phyloP scores from a whole-genome alignment of 2,113 vertebrate species.

The Corvus cornix region DNA sequence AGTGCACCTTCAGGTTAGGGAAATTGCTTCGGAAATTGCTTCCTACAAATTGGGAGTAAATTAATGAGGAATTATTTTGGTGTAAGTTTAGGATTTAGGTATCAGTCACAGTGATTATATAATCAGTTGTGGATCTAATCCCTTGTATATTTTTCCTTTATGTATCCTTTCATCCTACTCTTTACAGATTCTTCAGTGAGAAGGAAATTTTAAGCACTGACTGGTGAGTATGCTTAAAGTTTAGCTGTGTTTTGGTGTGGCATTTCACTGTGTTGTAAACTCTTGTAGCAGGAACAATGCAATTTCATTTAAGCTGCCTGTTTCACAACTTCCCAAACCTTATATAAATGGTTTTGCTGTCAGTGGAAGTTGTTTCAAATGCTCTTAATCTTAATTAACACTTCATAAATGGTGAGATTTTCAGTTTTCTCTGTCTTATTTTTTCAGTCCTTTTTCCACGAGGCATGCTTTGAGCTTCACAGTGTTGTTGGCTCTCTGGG shows the following conservation, averaged over 20 bases:
- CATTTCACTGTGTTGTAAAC: neutral
- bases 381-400: neutral
- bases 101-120: fast-evolving
- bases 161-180: neutral
- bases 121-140: neutral
- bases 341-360: neutral
- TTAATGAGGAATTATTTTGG: neutral
- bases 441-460: neutral
- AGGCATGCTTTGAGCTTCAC: neutral
- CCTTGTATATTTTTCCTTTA: neutral
- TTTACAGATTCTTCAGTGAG: neutral
- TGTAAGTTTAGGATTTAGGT: neutral
- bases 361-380: neutral
- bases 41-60: neutral
- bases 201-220: neutral
- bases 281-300: neutral
- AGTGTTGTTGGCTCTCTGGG: neutral
- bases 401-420: neutral
- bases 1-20: neutral
- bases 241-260: neutral
- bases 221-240: neutral
- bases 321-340: neutral
- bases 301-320: neutral
- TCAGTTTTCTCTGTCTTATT: neutral
- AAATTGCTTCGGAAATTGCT: neutral